Evolutionary conservation across 1,140 invertebrate species (phyloP), one percentile per base, ranked within the genome.

Genomic region (Drosophila repleta): DNA sequence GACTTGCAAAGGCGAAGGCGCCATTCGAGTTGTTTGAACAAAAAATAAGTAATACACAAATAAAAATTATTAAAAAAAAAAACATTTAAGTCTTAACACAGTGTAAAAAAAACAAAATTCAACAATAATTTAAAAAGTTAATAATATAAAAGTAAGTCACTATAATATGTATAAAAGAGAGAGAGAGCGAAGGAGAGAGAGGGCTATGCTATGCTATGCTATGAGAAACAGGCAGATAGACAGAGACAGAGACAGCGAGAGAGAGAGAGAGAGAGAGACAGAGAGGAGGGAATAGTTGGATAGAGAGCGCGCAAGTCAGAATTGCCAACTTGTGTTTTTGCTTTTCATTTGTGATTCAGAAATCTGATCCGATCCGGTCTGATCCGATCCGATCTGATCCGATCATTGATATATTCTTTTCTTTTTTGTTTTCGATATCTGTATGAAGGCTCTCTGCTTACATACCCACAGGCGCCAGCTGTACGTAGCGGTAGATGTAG

Each of bases 401-500:
- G 17, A 17, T 43, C 39, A 48, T 15, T 45, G 49, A 21, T 66
- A 17, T 58, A n/a, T 37, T n/a, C 39, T 17, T 24, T 26, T 39
- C 4, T 43, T 18, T 18, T 35, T 53, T 11, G 37, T 11, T 39
- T 24, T 68, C 3, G 39, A 24, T 15, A 11, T 21, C 0, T 62
- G 61, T 29, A 6, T 26, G 4, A 37, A 35, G 43, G 20, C 65
- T 61, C 35, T 51, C 52, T 55, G 56, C 93, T 95, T 96, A 96
- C 94, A 97, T 95, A 90, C 96, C 96, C 91, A 96, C 96, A 45
- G 96, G 96, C 83, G 96, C 96, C 80, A 97, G 95, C 92, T 97
- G 97, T 70, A 97, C 95, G 93, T 99, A 99, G 91, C 97, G 96
- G 93, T 99, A 99, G 90, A 99, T 98, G 93, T 99, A 99, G n/a